Base-by-base conservation (phyloP, 2,888 invertebrate genomes). In the Campoletis raptor region DNA sequence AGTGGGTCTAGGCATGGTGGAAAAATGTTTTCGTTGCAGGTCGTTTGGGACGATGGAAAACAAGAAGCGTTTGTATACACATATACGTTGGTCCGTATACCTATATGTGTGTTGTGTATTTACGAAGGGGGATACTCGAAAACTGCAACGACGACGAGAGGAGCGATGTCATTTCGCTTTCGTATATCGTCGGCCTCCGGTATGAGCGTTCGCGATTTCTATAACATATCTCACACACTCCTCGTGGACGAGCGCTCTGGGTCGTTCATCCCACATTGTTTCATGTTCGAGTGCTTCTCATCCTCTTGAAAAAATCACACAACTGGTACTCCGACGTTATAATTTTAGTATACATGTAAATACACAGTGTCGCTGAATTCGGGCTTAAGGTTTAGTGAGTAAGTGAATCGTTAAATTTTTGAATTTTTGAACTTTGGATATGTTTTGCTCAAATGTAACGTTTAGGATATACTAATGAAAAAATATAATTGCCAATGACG, bases 191-290 rank as follows among this genome's bases (percentile, higher is more conserved):
- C 61, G 30, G 61, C 61, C 30, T 61, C 30, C 72, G 61, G 48
- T 45, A 36, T 54, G 80, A 81, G 80, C 48, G 48, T 54, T 42
- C 74, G 48, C 67, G 81, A 74, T 74, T 81, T 67, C 73, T 69
- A 40, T 73, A 81, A 73, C 79, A 48, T 64, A 72, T 66, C 81
- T 73, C 36, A 70, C 36, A 70, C 36, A 10, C 73, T 12, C 57
- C 42, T 42, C 42, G 74, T 18, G 66, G 52, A 74, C 54, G 72
- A 45, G 67, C 54, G 61, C 61, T 61, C 61, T 61, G 74, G 80
- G 40, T 81, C 81, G 74, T 70, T 85, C 84, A 70, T 85, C 81
- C 79, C 52, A 76, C 80, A 81, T 85, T 85, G 84, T 85, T 85
- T 85, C 70, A 76, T 76, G 81, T 81, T 81, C 81, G 64, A 84